Evolutionary conservation across 2,797 vertebrate species (phyloP), one percentile per base, ranked within the genome.

Genomic region (Lophotriccus pileatus): DNA sequence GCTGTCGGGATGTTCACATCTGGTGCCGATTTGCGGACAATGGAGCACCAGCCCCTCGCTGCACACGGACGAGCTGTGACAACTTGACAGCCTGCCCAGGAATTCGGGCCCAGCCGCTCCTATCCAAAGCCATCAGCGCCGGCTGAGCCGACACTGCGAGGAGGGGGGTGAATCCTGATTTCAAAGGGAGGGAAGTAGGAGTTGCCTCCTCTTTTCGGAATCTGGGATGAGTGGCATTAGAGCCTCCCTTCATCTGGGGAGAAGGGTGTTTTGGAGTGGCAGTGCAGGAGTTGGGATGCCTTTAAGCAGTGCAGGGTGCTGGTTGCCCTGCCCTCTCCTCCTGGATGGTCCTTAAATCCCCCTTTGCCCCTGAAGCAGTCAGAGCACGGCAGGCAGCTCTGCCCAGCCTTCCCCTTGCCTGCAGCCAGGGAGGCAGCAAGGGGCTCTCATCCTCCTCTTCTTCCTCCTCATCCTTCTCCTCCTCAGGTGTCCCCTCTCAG

Each of bases 11-110:
- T 96, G 90, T 73, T 91, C 96, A 97, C 97, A 98, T 97, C 97
- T 98, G 98, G 82, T 97, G 94, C 96, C 70, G 59, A 97, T 98
- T 98, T 98, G 97, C 39, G 97, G 97, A 97, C 95, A 97, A 98
- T 98, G 96, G 86, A 97, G 97, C 97, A 97, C 96, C 94, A 97
- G 96, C 96, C 90, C 92, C 92, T 73, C 59, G 9, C 69, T 85
- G 92, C 87, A 94, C 93, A 92, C 25, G 87, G 94, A 84, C 72
- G 88, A 67, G 93, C 95, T 97, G 96, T 89, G 96, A 95, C 94
- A 95, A 84, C 95, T 97, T 95, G 97, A 96, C 97, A 96, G 96
- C 92, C 96, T 97, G 96, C 92, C 94, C 92, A 97, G 96, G 97
- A 98, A 98, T 97, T 95, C 53, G 50, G 92, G 79, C 32, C 44